Evolutionary conservation across 2,113 vertebrate species (phyloP), one percentile per base, ranked within the genome.

Genomic region (Misgurnus anguillicaudatus): DNA sequence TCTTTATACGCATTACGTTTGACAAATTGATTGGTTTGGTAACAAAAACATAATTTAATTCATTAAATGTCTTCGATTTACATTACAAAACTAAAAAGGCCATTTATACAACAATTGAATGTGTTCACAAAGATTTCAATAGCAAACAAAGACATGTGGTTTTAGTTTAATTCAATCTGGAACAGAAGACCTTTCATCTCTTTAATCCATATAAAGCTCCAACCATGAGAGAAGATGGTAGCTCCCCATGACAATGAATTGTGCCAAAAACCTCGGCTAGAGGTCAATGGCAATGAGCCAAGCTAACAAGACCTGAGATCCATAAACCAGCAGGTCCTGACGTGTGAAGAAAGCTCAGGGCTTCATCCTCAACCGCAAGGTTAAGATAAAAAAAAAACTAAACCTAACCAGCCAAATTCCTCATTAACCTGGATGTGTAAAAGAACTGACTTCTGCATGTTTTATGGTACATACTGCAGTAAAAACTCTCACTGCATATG

Each of bases 221-320:
- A 60, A 38, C 70, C 36, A 58, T 9, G 10, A 58, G 53, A 42
- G 38, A 73, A 58, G 38, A 38, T 60, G 70, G 41, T 17, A 0
- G n/a, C 41, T 67, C 42, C 47, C 9, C 39, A 19, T 45, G 39
- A 45, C 9, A 5, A 31, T 55, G 16, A 71, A 19, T 3, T 39
- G 51, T 71, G 69, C 70, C 70, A 73, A 73, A 72, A 60, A 42
- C 2, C 51, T 42, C 5, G 38, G 38, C 53, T 24, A 60, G 70
- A 60, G 55, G 53, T 42, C n/a, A 58, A 42, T 58, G 53, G 53
- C 53, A 58, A 41, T 24, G 38, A 14, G 53, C 38, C 70, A 58
- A 8, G 8, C 11, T 21, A 9, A 42, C 63, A 68, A 77, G 41
- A 65, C 19, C 21, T 57, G 1, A 57, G 11, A 31, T 42, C 11